Base-by-base conservation (phyloP, 1,140 invertebrate species). In the Drosophila mauritiana region DNA sequence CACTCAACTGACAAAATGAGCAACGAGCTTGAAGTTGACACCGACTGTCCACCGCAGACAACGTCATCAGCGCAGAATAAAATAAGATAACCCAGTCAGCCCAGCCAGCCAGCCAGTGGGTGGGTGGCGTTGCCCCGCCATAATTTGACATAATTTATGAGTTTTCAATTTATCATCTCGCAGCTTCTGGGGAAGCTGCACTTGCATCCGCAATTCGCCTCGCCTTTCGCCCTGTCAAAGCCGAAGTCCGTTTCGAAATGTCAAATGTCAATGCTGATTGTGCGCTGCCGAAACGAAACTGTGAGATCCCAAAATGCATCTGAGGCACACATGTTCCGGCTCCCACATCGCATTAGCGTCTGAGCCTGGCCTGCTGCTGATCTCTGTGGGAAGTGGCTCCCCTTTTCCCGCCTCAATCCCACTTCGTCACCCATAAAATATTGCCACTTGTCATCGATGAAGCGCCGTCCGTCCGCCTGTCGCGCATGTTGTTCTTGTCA, bases 91-190 rank as follows among this genome's bases (percentile, higher is more conserved):
- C 31, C 31, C 51, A 22, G 20, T 22, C 20, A 22, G 20, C 3
- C 20, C 20, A 22, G 20, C 31, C 20, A 37, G 31, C 4, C 7
- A 17, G 17, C 17, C 17, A 17, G 17, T 17, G 17, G 17, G 40
- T 6, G 40, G 57, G 12, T 62, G 12, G 40, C 13, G 37, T 13
- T 17, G 20, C 45, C 37, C 27, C 25, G 37, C 54, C 49, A 74
- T 84, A 88, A 83, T 83, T 89, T 83, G 79, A 77, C 64, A 83
- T 83, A 89, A 89, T 89, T 89, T 84, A 89, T 80, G 84, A 89
- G 76, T 80, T 89, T 89, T 89, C 84, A 84, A 89, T 89, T 84
- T 84, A 84, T 89, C 80, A 80, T 61, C 56, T 31, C 31, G 7
- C 2, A 8, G 31, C 37, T 13, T 51, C 36, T 22, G 27, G 63